Evolutionary conservation across 2,113 vertebrate genomes (phyloP).

Genomic region (Rhabdornis inornatus): DNA sequence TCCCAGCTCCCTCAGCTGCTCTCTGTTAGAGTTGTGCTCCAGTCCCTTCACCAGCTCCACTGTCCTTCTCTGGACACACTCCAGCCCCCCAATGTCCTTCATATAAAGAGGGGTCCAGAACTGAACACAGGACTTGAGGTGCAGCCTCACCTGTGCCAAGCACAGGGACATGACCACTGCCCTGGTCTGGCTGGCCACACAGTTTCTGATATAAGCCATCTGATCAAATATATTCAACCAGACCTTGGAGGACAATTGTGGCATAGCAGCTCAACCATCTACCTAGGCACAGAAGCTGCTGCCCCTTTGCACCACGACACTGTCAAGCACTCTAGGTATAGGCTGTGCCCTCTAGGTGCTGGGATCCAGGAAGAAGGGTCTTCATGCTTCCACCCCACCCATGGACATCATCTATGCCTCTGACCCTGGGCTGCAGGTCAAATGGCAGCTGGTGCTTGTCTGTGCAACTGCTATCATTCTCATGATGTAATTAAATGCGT

Average conservation of each 20-base stretch:
- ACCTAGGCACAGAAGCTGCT: not conserved
- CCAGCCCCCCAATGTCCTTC: not conserved
- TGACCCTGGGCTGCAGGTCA: not conserved
- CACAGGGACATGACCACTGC: no score
- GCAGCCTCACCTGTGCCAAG: not conserved
- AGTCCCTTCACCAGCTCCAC: not conserved
- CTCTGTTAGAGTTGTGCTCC: no score
- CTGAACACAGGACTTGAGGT: not conserved
- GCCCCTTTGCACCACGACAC: not conserved
- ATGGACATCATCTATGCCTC: not conserved
- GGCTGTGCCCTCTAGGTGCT: fast-evolving
- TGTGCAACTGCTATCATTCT: not conserved
- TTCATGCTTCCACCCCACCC: not conserved
- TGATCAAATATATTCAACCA: not conserved
- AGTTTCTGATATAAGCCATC: not conserved
- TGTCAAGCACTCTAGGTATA: not conserved
- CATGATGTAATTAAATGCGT: not conserved
- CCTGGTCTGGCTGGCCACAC: not conserved
- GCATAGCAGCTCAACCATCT: not conserved
- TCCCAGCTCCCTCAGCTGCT: not conserved
- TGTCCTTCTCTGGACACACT: not conserved
- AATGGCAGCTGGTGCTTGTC: not conserved
- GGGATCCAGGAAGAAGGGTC: not conserved
- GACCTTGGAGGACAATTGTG: not conserved
- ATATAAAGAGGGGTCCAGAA: not conserved